Evolutionary conservation across 2,797 vertebrate genomes (phyloP), one percentile per base, ranked within the genome.

Genomic region (Buceros bicornis): DNA sequence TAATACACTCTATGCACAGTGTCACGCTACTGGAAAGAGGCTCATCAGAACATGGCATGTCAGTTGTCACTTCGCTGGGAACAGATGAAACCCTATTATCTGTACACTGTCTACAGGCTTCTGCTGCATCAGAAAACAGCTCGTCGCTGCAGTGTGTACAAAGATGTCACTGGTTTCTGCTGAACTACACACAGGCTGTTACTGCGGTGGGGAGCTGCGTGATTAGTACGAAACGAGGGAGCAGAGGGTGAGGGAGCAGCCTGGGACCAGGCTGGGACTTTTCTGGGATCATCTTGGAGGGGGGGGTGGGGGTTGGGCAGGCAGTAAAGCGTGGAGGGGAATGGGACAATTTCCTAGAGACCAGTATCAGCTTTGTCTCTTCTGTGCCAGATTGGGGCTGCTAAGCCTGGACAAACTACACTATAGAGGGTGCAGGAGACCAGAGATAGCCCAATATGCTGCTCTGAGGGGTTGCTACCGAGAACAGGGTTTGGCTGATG

Each of bases 51-150:
- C 89, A 91, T 8, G 82, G 92, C 93, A 29, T 81, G 83, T 96
- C 95, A 93, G 76, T 96, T 97, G 96, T 97, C 96, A 93, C 96
- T 92, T 96, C 80, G 29, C 80, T 42, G 76, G 80, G 86, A 95
- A 72, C 81, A 92, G 95, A 95, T 86, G 93, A 95, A 97, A 95
- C 95, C 96, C 93, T 87, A 91, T 97, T 97, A 97, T 95, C 92
- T 74, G 90, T 67, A 89, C 76, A 50, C 48, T 43, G 80, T 90
- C 95, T 89, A 69, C 91, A 85, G 76, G 86, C 90, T 93, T 79
- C 86, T 3, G n/a, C 80, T 90, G 91, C 94, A 90, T 89, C 89
- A 85, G 82, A 93, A 91, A 96, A 54, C 95, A 95, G 91, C 95
- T 94, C 54, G 3, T 65, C 20, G 6, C 80, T 56, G 81, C 79